Evolutionary conservation across 2,113 vertebrate species (phyloP).

Genomic region (Harpagus bidentatus): DNA sequence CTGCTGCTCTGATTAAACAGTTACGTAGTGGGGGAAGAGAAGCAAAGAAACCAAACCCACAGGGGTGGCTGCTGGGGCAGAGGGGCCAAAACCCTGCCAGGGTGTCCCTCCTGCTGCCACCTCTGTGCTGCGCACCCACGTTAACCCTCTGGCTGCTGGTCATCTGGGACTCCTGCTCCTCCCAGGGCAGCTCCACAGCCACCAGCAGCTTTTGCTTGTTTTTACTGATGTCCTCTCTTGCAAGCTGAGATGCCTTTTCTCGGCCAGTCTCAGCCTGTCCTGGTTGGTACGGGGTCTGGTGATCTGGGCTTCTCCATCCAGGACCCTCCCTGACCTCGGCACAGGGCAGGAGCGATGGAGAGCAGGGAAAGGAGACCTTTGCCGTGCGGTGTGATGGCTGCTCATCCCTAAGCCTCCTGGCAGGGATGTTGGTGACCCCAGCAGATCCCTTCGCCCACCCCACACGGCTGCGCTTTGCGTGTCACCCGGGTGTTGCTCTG

Average conservation of each 20-base stretch:
- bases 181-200: background rate
- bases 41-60: background rate
- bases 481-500: background rate
- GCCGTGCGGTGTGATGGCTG: fast-evolving
- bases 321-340: too few relatives aligned
- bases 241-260: background rate
- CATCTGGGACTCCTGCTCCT: background rate
- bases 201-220: background rate
- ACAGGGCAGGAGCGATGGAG: background rate
- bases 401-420: background rate
- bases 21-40: background rate
- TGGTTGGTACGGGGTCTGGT: fast-evolving
- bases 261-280: too few relatives aligned
- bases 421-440: background rate
- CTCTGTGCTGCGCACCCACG: background rate
- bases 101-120: background rate
- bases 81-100: background rate
- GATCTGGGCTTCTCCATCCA: background rate
- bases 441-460: background rate
- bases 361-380: background rate
- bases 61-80: background rate
- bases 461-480: fast-evolving
- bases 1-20: background rate
- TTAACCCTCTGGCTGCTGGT: background rate
- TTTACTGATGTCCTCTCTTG: background rate